These are phyloP conservation scores for Halisarca cf. caerulea DNA, from an alignment of 37 sponge, comb jelly and placozoan genomes.

Conservation along the genomic window DNA sequence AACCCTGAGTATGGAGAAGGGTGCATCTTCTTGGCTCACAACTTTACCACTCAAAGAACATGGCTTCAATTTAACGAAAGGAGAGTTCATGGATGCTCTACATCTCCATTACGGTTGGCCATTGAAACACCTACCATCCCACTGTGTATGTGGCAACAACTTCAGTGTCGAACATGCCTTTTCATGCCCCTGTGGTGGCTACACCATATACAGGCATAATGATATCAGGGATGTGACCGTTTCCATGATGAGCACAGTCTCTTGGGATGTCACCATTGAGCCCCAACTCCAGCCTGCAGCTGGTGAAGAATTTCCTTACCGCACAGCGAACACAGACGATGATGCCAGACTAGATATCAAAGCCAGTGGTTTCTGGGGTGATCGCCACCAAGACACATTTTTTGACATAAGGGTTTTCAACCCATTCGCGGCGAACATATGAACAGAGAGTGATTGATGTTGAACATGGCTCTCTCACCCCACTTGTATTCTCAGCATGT, in stretches of 20 bases:
- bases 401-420: slow-evolving; percentile 33
- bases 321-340: slow-evolving; percentile 15
- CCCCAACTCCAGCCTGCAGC: background rate
- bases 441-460: slow-evolving; percentile 7
- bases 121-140: background rate
- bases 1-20: slow-evolving; percentile 2
- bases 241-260: slow-evolving; percentile 1
- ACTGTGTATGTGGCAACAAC: slow-evolving; percentile 29
- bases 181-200: slow-evolving; percentile 32
- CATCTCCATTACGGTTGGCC: slow-evolving; percentile 30
- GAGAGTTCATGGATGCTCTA: slow-evolving; percentile 11
- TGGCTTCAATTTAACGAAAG: slow-evolving; percentile 19
- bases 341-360: slow-evolving; percentile 13
- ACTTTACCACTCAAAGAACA: background rate
- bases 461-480: slow-evolving; percentile 23
- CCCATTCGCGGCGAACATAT: slow-evolving; percentile 8
- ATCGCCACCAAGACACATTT: background rate
- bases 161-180: slow-evolving; percentile 30
- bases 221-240: slow-evolving; percentile 27
- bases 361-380: slow-evolving; percentile 15
- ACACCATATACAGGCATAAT: slow-evolving; percentile 22
- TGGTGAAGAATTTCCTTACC: slow-evolving; percentile 6
- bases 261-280: background rate
- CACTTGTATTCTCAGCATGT: slow-evolving; percentile 19
- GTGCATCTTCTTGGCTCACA: slow-evolving; percentile 30